phyloP scores from a whole-genome alignment of 1,140 invertebrate genomes.

The Ptiloglossa arizonensis region DNA sequence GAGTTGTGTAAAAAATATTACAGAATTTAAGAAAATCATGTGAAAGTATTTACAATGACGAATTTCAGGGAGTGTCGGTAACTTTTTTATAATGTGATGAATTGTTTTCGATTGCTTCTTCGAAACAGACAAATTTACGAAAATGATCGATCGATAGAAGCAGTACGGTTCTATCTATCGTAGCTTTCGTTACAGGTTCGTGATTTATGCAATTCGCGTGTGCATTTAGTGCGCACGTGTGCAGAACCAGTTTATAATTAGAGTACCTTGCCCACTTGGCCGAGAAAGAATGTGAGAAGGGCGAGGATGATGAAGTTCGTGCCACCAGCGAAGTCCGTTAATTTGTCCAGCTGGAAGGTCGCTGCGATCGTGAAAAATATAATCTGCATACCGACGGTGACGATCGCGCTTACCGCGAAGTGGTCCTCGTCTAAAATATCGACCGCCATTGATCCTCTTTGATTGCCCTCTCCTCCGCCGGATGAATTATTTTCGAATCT shows the following conservation, averaged over 20 bases:
- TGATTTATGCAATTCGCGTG: not conserved
- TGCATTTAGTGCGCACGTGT: not conserved
- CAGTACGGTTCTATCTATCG: not conserved
- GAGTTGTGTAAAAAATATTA: not conserved
- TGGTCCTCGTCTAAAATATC: constrained; percentile 92
- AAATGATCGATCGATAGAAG: constrained; percentile 8
- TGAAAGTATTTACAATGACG: too few relatives aligned
- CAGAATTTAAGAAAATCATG: too few relatives aligned
- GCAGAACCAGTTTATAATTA: constrained; percentile 30
- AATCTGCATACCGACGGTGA: constrained; percentile 93
- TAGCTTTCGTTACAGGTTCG: too few relatives aligned
- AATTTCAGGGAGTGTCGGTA: too few relatives aligned
- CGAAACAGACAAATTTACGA: not conserved
- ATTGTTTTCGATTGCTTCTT: not conserved
- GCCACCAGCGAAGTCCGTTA: constrained; percentile 95
- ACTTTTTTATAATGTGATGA: not conserved
- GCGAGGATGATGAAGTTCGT: constrained; percentile 95
- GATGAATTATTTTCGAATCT: constrained; percentile 55
- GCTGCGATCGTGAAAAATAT: constrained; percentile 94
- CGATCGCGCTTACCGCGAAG: constrained; percentile 93
- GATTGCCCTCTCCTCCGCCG: constrained; percentile 26
- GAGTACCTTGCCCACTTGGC: constrained; percentile 88
- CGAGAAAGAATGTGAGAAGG: constrained; percentile 92
- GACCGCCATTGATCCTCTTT: constrained; percentile 82
- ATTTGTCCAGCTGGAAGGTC: constrained; percentile 92